Evolutionary conservation across 2,113 vertebrate genomes (phyloP), one percentile per base, ranked within the genome.

Genomic region (Pygoscelis antarcticus): DNA sequence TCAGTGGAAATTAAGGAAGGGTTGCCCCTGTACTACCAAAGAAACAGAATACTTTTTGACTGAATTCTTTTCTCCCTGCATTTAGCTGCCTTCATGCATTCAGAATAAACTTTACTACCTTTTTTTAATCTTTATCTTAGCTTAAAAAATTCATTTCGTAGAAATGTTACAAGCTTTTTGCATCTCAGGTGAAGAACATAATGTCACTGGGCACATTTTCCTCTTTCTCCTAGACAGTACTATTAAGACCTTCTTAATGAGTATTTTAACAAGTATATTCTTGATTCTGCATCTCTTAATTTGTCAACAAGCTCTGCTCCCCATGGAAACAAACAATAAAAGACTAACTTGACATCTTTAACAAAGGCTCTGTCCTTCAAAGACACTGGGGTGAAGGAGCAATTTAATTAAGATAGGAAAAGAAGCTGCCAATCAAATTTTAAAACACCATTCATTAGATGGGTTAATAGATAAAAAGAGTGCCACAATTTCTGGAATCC

Each of bases 381-480:
- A 91, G 95, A 95, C 84, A 74, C 40, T 65, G 62, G 29, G 65
- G 51, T 90, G 83, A 97, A 96, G 83, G 95, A 97, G 96, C 95
- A 97, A 90, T 96, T 98, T 97, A 98, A 98, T 98, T 98, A 98
- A 97, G 96, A 96, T 71, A 68, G 87, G 83, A 95, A 91, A 96
- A 95, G 65, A 72, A 97, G 51, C 96, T 98, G 96, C 95, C 98
- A 97, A 95, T 97, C 97, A 98, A 94, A 95, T 87, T 90, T 96
- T 90, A 90, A 95, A 98, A 87, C 69, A 91, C 89, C 94, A 81
- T 96, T 97, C 97, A 97, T 96, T 97, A 97, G 93, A 93, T 88
- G 57, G 57, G 76, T 85, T 97, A 97, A 95, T 55, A 93, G 92
- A 93, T 71, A 91, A 89, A 93, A 93, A 96, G 91, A 87, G 85